These are phyloP conservation scores for Mus caroli DNA, from an alignment of 2,797 vertebrate species.

Conservation along the genomic window DNA sequence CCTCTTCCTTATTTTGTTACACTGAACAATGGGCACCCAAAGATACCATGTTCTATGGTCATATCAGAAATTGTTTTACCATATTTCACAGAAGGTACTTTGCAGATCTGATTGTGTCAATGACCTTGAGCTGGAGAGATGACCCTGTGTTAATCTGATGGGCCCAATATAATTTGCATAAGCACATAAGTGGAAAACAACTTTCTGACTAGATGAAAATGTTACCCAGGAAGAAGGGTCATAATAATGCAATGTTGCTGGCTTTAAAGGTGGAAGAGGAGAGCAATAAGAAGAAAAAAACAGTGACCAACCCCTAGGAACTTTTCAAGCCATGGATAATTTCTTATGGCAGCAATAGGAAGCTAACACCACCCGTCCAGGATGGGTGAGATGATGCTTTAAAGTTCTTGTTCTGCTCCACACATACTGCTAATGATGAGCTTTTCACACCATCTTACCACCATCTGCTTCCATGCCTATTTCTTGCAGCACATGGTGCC, in stretches of 20 bases:
- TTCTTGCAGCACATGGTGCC: neutral
- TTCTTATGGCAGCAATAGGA: neutral
- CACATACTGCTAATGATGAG: neutral
- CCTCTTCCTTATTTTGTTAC: neutral
- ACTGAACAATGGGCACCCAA: neutral
- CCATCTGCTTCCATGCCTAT: neutral
- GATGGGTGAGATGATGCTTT: neutral
- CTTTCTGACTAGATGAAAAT: neutral
- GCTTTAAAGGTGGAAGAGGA: slow-evolving; percentile 8
- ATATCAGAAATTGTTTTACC: neutral
- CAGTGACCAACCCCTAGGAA: neutral
- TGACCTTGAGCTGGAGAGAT: neutral
- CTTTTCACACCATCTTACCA: neutral
- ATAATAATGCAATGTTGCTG: neutral
- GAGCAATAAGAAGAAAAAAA: neutral
- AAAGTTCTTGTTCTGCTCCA: neutral
- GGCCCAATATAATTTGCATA: neutral
- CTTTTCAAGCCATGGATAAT: neutral
- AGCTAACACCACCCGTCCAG: neutral
- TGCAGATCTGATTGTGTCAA: neutral
- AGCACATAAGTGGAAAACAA: neutral
- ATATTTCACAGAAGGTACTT: neutral
- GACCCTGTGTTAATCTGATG: neutral
- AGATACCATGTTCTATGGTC: neutral
- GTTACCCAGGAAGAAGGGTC: neutral